phyloP scores from a whole-genome alignment of 37 sponge, comb jelly and placozoan species.

The Oopsacas minuta region DNA sequence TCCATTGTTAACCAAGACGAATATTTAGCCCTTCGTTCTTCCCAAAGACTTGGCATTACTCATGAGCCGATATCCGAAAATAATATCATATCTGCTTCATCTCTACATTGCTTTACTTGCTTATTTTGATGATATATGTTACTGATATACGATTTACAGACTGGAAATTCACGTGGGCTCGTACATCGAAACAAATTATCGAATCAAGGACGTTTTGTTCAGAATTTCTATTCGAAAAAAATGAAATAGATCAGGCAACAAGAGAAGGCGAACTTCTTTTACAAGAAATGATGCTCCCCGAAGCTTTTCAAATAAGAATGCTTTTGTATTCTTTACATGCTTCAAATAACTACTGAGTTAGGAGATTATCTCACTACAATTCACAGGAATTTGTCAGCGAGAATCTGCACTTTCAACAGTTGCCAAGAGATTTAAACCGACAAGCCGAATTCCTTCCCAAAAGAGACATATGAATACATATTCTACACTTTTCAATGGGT shows the following conservation, averaged over 20 bases:
- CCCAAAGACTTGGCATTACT: background rate
- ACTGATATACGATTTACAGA: background rate
- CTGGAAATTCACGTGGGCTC: background rate
- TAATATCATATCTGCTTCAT: background rate
- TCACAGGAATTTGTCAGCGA: background rate
- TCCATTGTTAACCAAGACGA: background rate
- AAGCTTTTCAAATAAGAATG: background rate
- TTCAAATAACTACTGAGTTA: background rate
- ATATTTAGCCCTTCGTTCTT: background rate
- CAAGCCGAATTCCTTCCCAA: background rate
- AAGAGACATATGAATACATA: background rate
- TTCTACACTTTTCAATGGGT: background rate
- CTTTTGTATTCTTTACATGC: background rate
- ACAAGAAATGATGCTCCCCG: background rate
- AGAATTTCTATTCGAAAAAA: background rate
- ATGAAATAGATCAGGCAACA: background rate
- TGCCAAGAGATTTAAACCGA: background rate
- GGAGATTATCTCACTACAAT: background rate
- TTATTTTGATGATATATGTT: background rate
- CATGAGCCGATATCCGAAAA: background rate
- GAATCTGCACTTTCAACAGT: background rate
- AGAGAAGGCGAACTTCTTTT: background rate
- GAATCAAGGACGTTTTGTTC: background rate
- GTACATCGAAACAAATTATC: background rate
- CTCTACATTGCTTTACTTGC: background rate